These are phyloP conservation scores for Bellardia pandia DNA, from an alignment of 2,888 invertebrate species.

Conservation along the genomic window DNA sequence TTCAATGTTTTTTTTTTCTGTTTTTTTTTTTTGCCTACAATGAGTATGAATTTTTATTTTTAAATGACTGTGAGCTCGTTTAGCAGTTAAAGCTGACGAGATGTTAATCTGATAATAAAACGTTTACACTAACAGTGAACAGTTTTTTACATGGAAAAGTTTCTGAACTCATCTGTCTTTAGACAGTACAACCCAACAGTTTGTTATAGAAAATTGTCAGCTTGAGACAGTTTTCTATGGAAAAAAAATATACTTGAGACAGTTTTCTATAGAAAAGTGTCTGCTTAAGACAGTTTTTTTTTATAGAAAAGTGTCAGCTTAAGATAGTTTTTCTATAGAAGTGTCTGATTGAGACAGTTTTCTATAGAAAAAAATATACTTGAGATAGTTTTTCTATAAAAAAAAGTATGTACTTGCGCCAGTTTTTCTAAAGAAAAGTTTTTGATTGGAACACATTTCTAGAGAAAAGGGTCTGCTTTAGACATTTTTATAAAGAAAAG, in stretches of 20 bases:
- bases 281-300: too few species aligned
- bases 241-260: too few species aligned
- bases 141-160: neutral
- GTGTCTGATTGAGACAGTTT: too few species aligned
- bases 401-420: too few species aligned
- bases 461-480: too few species aligned
- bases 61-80: constrained; percentile 15
- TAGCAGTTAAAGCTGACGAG: constrained; percentile 33
- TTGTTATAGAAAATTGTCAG: too few species aligned
- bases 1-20: neutral
- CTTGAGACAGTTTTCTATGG: too few species aligned
- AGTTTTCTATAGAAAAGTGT: too few species aligned
- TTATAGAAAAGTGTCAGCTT: too few species aligned
- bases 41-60: neutral
- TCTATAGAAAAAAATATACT: too few species aligned
- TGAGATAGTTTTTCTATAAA: neutral
- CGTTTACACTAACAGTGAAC: constrained; percentile 17
- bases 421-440: neutral
- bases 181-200: too few species aligned
- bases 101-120: constrained; percentile 11
- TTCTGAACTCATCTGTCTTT: neutral
- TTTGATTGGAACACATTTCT: too few species aligned
- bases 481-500: neutral
- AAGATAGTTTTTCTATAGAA: neutral
- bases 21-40: neutral